These are phyloP conservation scores for Atta cephalotes DNA, from an alignment of 1,140 invertebrate species.

Conservation along the genomic window DNA sequence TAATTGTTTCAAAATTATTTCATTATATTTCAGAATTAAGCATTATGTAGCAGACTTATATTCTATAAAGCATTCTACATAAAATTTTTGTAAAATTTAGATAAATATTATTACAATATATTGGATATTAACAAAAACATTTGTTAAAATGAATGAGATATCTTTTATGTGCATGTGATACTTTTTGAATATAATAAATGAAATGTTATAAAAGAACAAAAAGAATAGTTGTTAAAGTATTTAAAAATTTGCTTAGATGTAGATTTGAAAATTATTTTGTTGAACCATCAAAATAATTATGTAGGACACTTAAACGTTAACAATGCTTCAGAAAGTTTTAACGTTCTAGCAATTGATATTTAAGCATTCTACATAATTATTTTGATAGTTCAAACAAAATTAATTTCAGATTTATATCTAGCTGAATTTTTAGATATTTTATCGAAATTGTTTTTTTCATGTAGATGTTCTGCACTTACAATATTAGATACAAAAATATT, in stretches of 20 bases:
- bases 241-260: not conserved
- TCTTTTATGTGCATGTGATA: not conserved
- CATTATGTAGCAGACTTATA: not conserved
- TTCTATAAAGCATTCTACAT: not conserved
- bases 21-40: not conserved
- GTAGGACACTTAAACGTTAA: too few species aligned
- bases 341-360: too few species aligned
- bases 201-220: too few species aligned
- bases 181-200: not conserved
- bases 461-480: not conserved
- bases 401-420: not conserved
- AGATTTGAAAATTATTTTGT: not conserved
- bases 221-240: not conserved
- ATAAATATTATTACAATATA: not conserved
- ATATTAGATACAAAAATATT: too few species aligned
- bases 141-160: not conserved
- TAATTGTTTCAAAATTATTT: not conserved
- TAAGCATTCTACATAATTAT: too few species aligned
- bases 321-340: too few species aligned
- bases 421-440: not conserved
- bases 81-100: constrained; percentile 1
- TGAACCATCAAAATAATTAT: too few species aligned
- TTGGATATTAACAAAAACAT: not conserved
- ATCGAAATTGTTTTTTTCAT: too few species aligned
- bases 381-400: not conserved